Conservation (phyloP, 2,113 vertebrate genomes). For the Chaetodon auriga region DNA sequence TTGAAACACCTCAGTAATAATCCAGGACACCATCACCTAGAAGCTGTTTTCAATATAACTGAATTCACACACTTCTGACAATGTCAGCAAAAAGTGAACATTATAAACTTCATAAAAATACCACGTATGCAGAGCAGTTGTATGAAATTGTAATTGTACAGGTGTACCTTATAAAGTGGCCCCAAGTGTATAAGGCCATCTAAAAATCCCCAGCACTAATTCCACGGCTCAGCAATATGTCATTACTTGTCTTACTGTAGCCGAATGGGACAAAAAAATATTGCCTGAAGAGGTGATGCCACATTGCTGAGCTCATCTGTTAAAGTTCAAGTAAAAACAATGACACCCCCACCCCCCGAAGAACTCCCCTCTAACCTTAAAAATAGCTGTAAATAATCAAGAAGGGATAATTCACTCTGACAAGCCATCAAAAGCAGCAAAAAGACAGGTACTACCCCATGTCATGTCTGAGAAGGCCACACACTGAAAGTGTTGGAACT, state of each 20-base stretch:
- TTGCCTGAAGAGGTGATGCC: background rate
- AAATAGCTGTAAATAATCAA: slow-evolving; percentile 27
- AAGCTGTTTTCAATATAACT: background rate
- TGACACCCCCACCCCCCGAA: background rate
- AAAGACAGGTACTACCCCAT: slow-evolving; percentile 80
- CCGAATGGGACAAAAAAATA: background rate
- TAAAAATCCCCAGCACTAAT: background rate
- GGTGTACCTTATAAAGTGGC: background rate
- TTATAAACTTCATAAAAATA: too few relatives aligned
- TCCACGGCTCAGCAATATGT: slow-evolving; percentile 10
- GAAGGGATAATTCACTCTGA: slow-evolving; percentile 39
- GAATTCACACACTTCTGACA: background rate
- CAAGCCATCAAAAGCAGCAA: slow-evolving; percentile 72
- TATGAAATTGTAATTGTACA: background rate
- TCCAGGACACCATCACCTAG: background rate
- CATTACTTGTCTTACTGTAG: background rate
- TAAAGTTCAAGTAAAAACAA: background rate
- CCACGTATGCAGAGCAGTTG: background rate
- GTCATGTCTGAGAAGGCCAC: slow-evolving; percentile 81
- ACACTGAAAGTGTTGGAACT: slow-evolving; percentile 81
- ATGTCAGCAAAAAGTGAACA: background rate
- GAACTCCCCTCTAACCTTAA: slow-evolving; percentile 20
- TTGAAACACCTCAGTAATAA: too few relatives aligned
- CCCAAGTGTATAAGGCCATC: background rate
- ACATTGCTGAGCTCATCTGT: slow-evolving; percentile 22